A percentile compares a stretch with the other conserved stretches of the same genome.
Conservation (phyloP, 2,113 vertebrate genomes). For the Phylloscopus trochiloides region DNA sequence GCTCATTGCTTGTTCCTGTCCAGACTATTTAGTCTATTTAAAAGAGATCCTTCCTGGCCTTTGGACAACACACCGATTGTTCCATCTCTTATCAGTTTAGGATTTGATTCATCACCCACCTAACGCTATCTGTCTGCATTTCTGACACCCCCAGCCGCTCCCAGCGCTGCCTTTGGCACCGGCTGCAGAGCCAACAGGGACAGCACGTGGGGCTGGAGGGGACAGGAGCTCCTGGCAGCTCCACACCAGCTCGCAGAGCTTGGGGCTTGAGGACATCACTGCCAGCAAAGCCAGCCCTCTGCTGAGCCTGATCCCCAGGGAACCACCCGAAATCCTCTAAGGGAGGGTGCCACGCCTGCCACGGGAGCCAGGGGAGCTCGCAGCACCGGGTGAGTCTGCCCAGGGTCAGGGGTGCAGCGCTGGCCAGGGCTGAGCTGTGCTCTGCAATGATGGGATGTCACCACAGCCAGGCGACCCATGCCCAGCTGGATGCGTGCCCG, state of each 20-base stretch:
- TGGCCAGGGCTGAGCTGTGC: not conserved
- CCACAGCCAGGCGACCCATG: not conserved
- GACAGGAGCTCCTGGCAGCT: not conserved
- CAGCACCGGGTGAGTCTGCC: not conserved
- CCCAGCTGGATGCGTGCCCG: accelerated
- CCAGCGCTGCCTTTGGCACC: accelerated
- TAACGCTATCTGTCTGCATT: not conserved
- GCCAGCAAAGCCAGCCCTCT: not conserved
- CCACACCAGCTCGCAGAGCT: not conserved
- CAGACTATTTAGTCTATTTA: constrained; percentile 18
- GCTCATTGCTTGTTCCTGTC: not conserved
- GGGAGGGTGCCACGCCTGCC: not conserved
- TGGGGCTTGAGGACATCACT: not conserved
- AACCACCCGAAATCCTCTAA: not conserved
- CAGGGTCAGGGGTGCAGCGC: not conserved
- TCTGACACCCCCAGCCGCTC: not conserved
- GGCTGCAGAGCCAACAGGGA: not conserved
- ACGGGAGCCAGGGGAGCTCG: not conserved
- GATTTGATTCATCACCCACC: not conserved
- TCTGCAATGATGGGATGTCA: not conserved
- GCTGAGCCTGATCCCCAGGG: not conserved
- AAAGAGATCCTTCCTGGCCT: not conserved
- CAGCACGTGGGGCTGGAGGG: accelerated
- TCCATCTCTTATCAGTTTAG: not conserved
- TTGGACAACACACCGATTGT: not conserved